Evolutionary conservation across 2,113 vertebrate species (phyloP), one percentile per base, ranked within the genome.

Genomic region (Labrus mixtus): DNA sequence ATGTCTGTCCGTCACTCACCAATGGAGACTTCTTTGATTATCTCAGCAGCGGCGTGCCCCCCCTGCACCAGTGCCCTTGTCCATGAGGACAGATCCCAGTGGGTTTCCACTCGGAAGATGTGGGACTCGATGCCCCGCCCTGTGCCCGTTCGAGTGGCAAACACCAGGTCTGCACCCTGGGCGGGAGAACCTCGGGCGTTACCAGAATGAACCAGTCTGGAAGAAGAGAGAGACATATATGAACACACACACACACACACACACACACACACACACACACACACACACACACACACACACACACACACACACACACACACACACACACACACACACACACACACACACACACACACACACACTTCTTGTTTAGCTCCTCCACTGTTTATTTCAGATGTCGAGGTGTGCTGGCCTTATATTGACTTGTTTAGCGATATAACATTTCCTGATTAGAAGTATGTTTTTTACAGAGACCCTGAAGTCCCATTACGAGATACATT

Each of bases 31-130:
- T 99, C 98, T 84, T 97, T 96, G 83, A 98, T 91, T 25, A 99
- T 93, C 82, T 98, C 97, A 0, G 97, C 96, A 0, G 97, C 95
- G 0, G 94, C 86, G 0, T 99, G 96, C 8, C 95, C 97, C 8
- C 98, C 97, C 91, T 98, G 98, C 20, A 98, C 97, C 1, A 99
- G 91, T 3, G 95, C 93, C 0, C 98, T 94, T 0, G 97, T 99
- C 97, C 98, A 99, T 0, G 95, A 93, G 0, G 98, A 98, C 87
- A 99, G 93, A 74, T 99, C 98, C 74, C 97, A 96, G 90, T 98
- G 97, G 0, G 96, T 98, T 91, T 99, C 97, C 85, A 97, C 98
- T 0, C 96, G 92, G 90, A 99, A 99, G 12, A 97, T 48, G 54
- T 97, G 97, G 86, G 96, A 96, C 92, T 98, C 97, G 23, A 99